Base-by-base conservation (phyloP, 2,797 vertebrate species). In the Peromyscus aztecus region DNA sequence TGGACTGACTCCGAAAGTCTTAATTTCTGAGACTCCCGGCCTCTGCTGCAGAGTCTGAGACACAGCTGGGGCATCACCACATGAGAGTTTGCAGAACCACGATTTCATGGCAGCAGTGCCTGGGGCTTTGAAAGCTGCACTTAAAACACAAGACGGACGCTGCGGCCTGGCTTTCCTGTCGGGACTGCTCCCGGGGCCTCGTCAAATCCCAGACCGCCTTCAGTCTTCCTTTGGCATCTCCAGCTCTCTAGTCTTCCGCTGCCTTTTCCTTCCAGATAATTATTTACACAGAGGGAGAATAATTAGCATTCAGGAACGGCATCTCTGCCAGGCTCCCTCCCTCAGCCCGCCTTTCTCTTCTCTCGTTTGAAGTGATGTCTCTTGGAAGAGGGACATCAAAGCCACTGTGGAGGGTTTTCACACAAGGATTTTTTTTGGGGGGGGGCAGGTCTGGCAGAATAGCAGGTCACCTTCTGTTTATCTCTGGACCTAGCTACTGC, bases 231-330 rank as follows among this genome's bases (percentile, higher is more conserved):
- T 82, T 69, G 49, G 46, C 81, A 55, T 96, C 76, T 81, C 78
- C 86, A 67, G 57, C 69, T 97, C 93, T 93, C 82, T 75, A 90
- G 77, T 89, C 1, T 3, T 2, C 52, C 55, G 75, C 40, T 46
- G 4, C 27, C 37, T 63, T 21, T 0, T 1, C 24, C 82, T 96
- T 94, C 90, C 78, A 97, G 94, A 94, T 97, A 97, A 97, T 97
- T 96, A 94, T 96, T 97, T 94, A 97, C 94, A 90, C 91, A 95
- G 97, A 96, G 89, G 89, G 77, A 88, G 95, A 96, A 95, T 96
- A 95, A 97, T 96, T 96, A 97, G 97, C 95, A 90, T 67, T 73
- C 88, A 65, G 59, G 92, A 96, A 95, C 81, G 0, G 27, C 67
- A 9, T 61, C 90, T 90, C 94, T 93, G 77, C 84, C 57, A 2